A percentile compares a stretch with the other conserved stretches of the same genome.
Evolutionary conservation across 2,888 invertebrate species (phyloP).

Genomic region (Philaethria dido): DNA sequence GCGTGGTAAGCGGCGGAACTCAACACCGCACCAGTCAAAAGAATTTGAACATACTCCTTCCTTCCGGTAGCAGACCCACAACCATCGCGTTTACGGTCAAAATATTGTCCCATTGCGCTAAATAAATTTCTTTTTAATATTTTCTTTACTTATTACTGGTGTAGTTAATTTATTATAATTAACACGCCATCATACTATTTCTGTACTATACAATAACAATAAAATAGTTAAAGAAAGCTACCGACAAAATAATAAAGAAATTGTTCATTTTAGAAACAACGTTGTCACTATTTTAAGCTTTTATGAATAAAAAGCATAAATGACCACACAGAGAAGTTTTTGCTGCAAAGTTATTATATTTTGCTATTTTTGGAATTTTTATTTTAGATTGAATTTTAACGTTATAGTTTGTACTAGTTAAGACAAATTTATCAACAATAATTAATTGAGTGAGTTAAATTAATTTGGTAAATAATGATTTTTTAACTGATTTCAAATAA

Average conservation of each 20-base stretch:
- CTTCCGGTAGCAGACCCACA: background rate
- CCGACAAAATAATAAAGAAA: background rate
- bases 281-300: slow-evolving; percentile 1
- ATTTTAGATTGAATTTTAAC: background rate
- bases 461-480: too few relatives aligned
- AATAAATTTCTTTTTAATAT: background rate
- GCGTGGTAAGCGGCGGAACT: too few relatives aligned
- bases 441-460: too few relatives aligned
- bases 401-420: background rate
- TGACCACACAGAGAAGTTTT: background rate
- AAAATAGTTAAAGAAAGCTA: background rate
- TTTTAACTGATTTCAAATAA: too few relatives aligned
- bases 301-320: background rate
- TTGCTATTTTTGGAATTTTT: background rate
- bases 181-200: slow-evolving; percentile 7
- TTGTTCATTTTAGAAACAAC: slow-evolving; percentile 3
- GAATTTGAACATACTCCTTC: background rate
- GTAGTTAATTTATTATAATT: slow-evolving; percentile 10
- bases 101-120: background rate
- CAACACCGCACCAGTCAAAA: background rate
- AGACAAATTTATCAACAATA: too few relatives aligned
- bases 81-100: background rate
- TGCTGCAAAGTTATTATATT: background rate
- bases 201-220: background rate
- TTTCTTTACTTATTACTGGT: background rate